Conservation (phyloP, 2,113 vertebrate species). For the Megaleporinus macrocephalus region DNA sequence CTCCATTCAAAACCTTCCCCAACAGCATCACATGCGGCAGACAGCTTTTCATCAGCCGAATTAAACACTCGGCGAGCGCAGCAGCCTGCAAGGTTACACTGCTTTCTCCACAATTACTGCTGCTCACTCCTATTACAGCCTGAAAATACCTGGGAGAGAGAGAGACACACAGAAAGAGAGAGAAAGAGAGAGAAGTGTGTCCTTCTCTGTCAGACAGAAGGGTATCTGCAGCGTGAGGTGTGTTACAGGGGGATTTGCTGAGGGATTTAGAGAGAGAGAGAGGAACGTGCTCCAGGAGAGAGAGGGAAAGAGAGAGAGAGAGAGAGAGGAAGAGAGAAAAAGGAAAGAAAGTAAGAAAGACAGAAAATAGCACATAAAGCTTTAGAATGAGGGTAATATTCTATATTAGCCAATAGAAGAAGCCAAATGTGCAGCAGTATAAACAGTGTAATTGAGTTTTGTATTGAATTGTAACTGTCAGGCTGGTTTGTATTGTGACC, state of each 20-base stretch:
- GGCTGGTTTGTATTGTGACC: background rate
- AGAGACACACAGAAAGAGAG: background rate
- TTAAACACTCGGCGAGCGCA: background rate
- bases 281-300: conserved; percentile 3
- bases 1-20: conserved; percentile 8
- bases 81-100: conserved; percentile 2
- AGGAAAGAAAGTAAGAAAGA: background rate
- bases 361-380: too few species aligned
- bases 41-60: conserved; percentile 34
- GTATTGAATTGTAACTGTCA: background rate
- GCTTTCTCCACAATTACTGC: conserved; percentile 24
- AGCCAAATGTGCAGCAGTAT: background rate
- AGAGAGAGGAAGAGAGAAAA: background rate
- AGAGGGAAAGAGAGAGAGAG: background rate
- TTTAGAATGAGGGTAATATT: too few species aligned
- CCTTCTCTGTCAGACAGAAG: conserved; percentile 30
- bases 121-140: conserved; percentile 20
- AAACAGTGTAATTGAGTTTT: background rate
- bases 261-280: background rate
- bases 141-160: background rate
- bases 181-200: background rate
- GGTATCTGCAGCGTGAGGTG: conserved; percentile 10
- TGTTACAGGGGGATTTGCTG: conserved; percentile 11
- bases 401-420: background rate
- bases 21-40: conserved; percentile 20